A percentile compares a stretch with the other conserved stretches of the same genome.
Evolutionary conservation across 2,888 invertebrate species (phyloP).

Genomic region (Aleiodes leptofemur): DNA sequence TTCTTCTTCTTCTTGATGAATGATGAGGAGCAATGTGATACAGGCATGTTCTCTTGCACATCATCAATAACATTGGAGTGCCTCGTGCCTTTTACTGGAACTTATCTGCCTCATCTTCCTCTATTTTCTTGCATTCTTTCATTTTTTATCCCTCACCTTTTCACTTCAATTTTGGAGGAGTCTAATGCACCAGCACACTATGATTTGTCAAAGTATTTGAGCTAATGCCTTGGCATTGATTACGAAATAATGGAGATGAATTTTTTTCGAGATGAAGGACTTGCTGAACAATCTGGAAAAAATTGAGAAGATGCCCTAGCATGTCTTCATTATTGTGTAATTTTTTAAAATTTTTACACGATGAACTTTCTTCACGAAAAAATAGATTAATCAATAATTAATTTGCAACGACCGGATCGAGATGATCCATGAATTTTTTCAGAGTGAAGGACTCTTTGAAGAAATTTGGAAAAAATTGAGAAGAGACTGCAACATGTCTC

Average conservation of each 20-base stretch:
- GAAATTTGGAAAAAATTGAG: too few species aligned
- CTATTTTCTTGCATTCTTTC: slow-evolving; percentile 39
- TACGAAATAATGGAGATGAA: slow-evolving; percentile 67
- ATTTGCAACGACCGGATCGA: too few species aligned
- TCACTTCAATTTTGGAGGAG: slow-evolving; percentile 32
- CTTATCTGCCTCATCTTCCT: slow-evolving; percentile 42
- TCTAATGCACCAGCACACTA: slow-evolving; percentile 52
- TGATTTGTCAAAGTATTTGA: slow-evolving; percentile 66
- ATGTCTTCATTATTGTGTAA: too few species aligned
- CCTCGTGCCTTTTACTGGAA: slow-evolving; percentile 40
- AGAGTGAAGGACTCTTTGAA: too few species aligned
- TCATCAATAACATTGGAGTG: slow-evolving; percentile 56
- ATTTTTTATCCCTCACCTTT: slow-evolving; percentile 27
- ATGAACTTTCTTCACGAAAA: too few species aligned
- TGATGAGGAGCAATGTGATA: slow-evolving; percentile 34
- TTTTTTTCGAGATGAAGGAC: background rate
- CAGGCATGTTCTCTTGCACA: slow-evolving; percentile 43
- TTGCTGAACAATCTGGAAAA: too few species aligned
- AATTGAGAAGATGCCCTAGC: too few species aligned
- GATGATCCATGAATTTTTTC: too few species aligned
- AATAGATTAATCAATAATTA: too few species aligned
- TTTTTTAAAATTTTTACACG: too few species aligned
- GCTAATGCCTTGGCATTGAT: slow-evolving; percentile 67
- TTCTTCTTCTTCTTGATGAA: slow-evolving; percentile 17
- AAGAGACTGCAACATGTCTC: too few species aligned